Conservation (phyloP, 2,113 vertebrate species). For the Serinus canaria region DNA sequence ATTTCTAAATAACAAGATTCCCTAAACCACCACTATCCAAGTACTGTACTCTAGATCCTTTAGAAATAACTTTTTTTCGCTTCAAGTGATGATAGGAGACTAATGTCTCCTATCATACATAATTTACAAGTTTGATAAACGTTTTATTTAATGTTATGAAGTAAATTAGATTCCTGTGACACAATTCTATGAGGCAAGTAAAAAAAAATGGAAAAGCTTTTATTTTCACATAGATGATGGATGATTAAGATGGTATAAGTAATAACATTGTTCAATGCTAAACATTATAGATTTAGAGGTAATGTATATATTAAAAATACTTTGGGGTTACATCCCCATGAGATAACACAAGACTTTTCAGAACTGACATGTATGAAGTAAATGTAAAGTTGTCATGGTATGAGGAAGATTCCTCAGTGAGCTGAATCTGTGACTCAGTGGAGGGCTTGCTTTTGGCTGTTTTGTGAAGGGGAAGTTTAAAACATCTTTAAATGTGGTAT, state of each 20-base stretch:
- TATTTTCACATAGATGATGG: not conserved
- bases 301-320: not conserved
- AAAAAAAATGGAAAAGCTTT: not conserved
- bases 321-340: not conserved
- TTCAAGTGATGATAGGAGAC: not conserved
- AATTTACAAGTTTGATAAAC: not conserved
- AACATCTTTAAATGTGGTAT: not conserved
- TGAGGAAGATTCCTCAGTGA: not conserved
- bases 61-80: not conserved
- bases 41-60: not conserved
- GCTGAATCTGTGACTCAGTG: not conserved
- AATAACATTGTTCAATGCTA: not conserved
- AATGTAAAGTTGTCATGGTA: not conserved
- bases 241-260: not conserved
- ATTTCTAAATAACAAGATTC: not conserved
- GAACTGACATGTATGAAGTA: not conserved
- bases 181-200: not conserved
- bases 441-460: not conserved
- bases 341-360: not conserved
- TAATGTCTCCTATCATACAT: not conserved
- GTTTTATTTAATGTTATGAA: not conserved
- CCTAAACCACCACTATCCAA: not conserved
- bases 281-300: not conserved
- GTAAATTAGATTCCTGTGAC: not conserved
- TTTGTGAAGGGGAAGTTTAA: not conserved